Evolutionary conservation across 2,888 invertebrate species (phyloP).

Genomic region (Cephus rjabovi): DNA sequence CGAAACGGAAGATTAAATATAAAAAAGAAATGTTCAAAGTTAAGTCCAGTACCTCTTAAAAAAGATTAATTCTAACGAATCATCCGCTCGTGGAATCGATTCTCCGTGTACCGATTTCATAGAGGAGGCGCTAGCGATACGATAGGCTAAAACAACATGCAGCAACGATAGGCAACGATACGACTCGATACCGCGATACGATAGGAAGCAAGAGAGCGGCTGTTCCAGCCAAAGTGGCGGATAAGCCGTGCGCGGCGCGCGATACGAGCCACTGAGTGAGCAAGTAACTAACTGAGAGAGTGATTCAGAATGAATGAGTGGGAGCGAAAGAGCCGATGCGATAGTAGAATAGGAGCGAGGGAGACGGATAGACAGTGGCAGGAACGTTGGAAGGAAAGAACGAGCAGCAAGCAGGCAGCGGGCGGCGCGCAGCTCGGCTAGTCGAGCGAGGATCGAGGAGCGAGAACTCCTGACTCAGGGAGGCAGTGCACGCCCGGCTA

Average conservation of each 20-base stretch:
- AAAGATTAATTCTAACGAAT: neutral
- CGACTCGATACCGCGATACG: conserved; percentile 2
- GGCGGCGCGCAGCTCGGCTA: conserved; percentile 13
- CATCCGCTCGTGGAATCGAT: neutral
- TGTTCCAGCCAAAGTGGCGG: conserved; percentile 27
- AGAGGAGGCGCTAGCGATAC: neutral
- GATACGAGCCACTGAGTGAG: conserved; percentile 5
- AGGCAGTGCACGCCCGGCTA: conserved; percentile 66
- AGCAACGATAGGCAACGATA: neutral
- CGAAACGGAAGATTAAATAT: neutral
- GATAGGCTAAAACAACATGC: neutral
- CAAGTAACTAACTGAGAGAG: conserved; percentile 12
- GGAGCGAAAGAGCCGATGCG: conserved; percentile 20
- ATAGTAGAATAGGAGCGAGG: conserved; percentile 24
- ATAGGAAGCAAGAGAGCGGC: conserved; percentile 15
- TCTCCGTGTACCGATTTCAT: neutral
- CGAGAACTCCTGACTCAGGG: conserved; percentile 38
- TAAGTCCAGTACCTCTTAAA: neutral
- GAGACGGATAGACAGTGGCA: conserved; percentile 28
- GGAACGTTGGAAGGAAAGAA: conserved; percentile 20
- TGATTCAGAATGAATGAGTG: conserved; percentile 9
- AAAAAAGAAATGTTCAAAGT: neutral
- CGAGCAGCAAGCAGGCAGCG: conserved; percentile 2
- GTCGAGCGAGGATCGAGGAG: conserved; percentile 39
- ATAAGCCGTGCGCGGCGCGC: conserved; percentile 29